Percentiles rank a stretch among this genome's conserved stretches.
These are phyloP conservation scores for Malacoctenus gilli DNA, from an alignment of 2,797 vertebrate genomes.

Conservation along the genomic window DNA sequence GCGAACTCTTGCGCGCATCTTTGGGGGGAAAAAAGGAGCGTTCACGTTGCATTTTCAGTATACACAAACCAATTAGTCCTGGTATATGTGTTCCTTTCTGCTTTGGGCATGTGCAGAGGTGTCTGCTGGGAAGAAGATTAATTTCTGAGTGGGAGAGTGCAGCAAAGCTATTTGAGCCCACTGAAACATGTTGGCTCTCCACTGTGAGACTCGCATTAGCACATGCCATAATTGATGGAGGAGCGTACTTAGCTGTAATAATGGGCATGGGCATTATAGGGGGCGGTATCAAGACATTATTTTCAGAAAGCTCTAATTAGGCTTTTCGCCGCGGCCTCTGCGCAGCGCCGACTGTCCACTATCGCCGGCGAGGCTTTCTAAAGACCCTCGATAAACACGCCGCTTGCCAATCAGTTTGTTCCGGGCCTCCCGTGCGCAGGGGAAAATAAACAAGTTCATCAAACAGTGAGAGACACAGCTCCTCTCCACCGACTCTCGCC, in stretches of 20 bases:
- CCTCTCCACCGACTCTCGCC: conserved; percentile 49
- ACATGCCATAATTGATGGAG: conserved; percentile 79
- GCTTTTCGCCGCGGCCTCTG: conserved; percentile 55
- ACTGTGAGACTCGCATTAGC: conserved; percentile 76
- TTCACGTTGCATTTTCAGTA: conserved; percentile 28
- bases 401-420: conserved; percentile 62
- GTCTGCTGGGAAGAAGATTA: conserved; percentile 71
- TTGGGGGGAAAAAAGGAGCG: background rate
- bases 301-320: conserved; percentile 76
- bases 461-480: conserved; percentile 61
- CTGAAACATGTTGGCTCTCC: conserved; percentile 71
- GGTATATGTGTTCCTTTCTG: conserved; percentile 32
- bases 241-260: conserved; percentile 80
- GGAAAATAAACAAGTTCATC: conserved; percentile 74
- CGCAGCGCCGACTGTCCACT: conserved; percentile 43
- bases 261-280: conserved; percentile 78
- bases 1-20: conserved; percentile 1
- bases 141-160: conserved; percentile 71
- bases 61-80: conserved; percentile 41
- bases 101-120: conserved; percentile 47
- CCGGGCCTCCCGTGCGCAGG: conserved; percentile 44
- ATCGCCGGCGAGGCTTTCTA: conserved; percentile 49
- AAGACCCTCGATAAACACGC: conserved; percentile 59
- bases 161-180: conserved; percentile 73
- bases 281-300: conserved; percentile 73